Conservation (phyloP, 2,113 vertebrate species). For the Zosterops japonicus region DNA sequence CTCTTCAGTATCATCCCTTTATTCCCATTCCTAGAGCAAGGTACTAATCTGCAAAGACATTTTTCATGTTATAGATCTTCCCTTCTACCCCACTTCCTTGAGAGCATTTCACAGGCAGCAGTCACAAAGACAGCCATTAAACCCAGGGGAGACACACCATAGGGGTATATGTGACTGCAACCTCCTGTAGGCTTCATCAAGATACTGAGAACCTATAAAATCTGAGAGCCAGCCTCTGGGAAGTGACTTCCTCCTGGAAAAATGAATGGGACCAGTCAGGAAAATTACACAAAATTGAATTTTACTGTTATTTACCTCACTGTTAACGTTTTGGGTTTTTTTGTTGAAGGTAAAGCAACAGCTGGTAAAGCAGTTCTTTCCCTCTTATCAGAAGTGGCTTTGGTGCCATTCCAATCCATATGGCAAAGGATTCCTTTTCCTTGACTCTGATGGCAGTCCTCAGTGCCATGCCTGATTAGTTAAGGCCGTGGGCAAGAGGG, state of each 20-base stretch:
- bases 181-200: background rate
- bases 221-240: background rate
- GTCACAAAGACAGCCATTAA: background rate
- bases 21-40: background rate
- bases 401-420: conserved; percentile 29
- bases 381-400: background rate
- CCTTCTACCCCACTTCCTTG: background rate
- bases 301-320: background rate
- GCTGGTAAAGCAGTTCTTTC: background rate
- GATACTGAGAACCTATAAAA: background rate
- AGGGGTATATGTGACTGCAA: background rate
- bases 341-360: background rate
- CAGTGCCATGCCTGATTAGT: background rate
- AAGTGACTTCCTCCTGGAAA: background rate
- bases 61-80: background rate
- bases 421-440: conserved; percentile 33
- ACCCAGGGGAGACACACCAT: background rate
- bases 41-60: background rate
- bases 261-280: background rate
- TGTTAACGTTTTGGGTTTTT: background rate
- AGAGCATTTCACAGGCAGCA: background rate
- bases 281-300: background rate
- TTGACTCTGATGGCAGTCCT: background rate
- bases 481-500: conserved; percentile 22
- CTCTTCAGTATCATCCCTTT: background rate